A percentile compares a stretch with the other conserved stretches of the same genome.
These are phyloP conservation scores for Melieria picta DNA, from an alignment of 2,888 invertebrate genomes.

Conservation along the genomic window DNA sequence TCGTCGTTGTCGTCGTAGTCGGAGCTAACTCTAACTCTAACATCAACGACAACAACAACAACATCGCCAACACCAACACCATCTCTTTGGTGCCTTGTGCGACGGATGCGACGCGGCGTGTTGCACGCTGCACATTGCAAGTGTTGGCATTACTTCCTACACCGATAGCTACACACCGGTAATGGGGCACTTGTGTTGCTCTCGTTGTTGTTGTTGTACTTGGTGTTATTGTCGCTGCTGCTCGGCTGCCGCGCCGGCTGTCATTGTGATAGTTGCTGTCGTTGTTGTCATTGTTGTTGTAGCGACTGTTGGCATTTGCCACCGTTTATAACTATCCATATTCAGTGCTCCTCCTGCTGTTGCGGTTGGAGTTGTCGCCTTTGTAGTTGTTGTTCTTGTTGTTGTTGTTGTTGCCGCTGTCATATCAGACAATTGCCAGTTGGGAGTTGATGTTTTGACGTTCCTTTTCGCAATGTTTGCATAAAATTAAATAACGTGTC, in stretches of 20 bases:
- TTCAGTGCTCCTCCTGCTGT: not conserved
- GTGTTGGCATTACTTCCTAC: constrained; percentile 21
- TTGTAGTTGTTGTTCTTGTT: constrained; percentile 27
- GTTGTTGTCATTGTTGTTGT: constrained; percentile 14
- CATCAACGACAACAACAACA: constrained; percentile 2
- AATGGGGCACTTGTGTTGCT: not conserved
- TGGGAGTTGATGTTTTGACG: constrained; percentile 34
- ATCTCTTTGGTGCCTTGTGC: not conserved
- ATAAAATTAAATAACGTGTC: constrained; percentile 41
- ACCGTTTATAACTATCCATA: constrained; percentile 24
- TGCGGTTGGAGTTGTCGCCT: not conserved
- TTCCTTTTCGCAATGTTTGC: constrained; percentile 38
- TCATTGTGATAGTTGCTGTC: not conserved
- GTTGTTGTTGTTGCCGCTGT: constrained; percentile 35
- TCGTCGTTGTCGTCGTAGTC: constrained; percentile 11
- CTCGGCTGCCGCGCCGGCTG: too few relatives aligned
- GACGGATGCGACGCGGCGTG: not conserved
- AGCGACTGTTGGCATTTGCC: constrained; percentile 7
- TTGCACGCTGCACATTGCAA: not conserved
- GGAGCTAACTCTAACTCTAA: not conserved
- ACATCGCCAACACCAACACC: constrained; percentile 5
- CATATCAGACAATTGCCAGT: constrained; percentile 40
- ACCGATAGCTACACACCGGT: too few relatives aligned
- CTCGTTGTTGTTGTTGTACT: not conserved
- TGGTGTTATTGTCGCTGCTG: too few relatives aligned